Evolutionary conservation across 2,113 vertebrate species (phyloP).

Genomic region (Chaetura pelagica): DNA sequence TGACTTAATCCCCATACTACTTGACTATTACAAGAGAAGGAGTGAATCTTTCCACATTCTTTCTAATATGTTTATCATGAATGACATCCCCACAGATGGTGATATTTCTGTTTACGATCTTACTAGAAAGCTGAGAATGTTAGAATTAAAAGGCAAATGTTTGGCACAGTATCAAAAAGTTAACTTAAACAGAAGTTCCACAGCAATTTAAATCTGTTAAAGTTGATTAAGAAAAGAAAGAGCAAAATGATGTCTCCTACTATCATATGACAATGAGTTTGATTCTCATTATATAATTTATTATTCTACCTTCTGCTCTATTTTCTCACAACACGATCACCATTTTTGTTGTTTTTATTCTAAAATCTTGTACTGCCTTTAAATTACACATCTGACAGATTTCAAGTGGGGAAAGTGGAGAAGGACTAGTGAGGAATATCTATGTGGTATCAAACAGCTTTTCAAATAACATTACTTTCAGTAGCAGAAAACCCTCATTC

Average conservation of each 20-base stretch:
- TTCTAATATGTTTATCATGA: not conserved
- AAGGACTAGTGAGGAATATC: not conserved
- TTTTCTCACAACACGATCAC: not conserved
- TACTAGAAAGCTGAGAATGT: constrained; percentile 10
- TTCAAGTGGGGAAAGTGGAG: not conserved
- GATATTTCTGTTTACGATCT: constrained; percentile 56
- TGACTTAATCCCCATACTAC: not conserved
- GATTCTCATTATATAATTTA: not conserved
- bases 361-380: not conserved
- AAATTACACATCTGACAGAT: not conserved
- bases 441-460: not conserved
- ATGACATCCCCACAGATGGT: constrained; percentile 26
- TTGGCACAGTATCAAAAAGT: not conserved
- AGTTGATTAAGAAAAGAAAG: not conserved
- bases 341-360: not conserved
- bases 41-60: not conserved
- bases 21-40: not conserved
- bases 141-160: constrained; percentile 12
- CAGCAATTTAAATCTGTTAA: not conserved
- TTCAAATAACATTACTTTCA: not conserved
- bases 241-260: not conserved
- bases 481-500: not conserved
- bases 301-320: not conserved
- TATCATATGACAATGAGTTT: not conserved
- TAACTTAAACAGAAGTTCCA: constrained; percentile 4